phyloP scores from a whole-genome alignment of 2,797 vertebrate species.

The Labroides dimidiatus region DNA sequence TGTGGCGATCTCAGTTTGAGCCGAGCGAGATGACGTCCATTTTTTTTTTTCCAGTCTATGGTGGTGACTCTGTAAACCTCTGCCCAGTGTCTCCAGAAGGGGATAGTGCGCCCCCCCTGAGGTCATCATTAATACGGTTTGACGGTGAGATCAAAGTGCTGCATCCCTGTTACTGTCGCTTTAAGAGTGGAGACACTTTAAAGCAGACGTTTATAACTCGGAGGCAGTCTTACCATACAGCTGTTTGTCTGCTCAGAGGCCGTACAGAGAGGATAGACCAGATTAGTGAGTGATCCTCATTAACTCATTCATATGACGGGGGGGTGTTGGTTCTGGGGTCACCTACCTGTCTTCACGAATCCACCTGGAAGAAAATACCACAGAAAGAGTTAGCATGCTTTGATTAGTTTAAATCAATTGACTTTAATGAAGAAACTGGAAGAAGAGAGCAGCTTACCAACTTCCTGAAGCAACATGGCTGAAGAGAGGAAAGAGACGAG shows the following conservation, averaged over 20 bases:
- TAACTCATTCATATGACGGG: too few species aligned
- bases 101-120: neutral
- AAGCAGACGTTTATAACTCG: slow-evolving; percentile 28
- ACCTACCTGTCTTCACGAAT: slow-evolving; percentile 82
- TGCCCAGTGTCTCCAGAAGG: neutral
- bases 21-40: too few species aligned
- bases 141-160: neutral
- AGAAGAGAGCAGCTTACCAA: slow-evolving; percentile 72
- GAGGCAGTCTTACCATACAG: slow-evolving; percentile 75
- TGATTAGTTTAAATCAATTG: neutral
- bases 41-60: too few species aligned
- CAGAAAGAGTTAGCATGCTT: neutral
- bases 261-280: slow-evolving; percentile 28
- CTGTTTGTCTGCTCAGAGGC: slow-evolving; percentile 65
- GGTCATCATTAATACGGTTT: slow-evolving; percentile 1
- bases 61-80: too few species aligned
- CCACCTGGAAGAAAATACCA: slow-evolving; percentile 72
- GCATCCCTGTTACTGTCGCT: slow-evolving; percentile 19
- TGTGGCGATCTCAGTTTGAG: too few species aligned
- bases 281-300: neutral
- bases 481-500: slow-evolving; percentile 26
- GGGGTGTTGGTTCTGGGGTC: neutral
- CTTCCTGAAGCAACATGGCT: slow-evolving; percentile 85
- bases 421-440: neutral
- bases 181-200: slow-evolving; percentile 15